These are phyloP conservation scores for Labeo calbasu DNA, from an alignment of 2,797 vertebrate genomes.

Conservation along the genomic window DNA sequence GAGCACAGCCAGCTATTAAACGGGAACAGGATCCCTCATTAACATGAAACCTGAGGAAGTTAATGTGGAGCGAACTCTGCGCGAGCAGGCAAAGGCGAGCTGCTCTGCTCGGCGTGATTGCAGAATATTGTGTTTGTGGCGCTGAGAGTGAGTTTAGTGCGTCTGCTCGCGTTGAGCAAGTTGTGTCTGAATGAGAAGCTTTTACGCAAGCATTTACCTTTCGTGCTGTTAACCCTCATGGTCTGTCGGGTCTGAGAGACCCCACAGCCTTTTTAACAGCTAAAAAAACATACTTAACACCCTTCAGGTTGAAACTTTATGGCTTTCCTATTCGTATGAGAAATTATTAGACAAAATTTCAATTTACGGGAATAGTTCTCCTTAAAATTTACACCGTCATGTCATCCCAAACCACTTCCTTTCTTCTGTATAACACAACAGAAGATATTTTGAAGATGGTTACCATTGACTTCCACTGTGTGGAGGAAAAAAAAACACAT, in stretches of 20 bases:
- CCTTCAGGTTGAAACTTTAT: neutral
- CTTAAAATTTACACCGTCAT: neutral
- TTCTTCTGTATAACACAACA: neutral
- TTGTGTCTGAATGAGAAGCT: neutral
- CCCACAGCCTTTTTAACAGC: neutral
- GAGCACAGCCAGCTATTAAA: conserved; percentile 63
- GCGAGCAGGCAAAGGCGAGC: conserved; percentile 55
- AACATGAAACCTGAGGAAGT: conserved; percentile 69
- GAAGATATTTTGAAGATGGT: neutral
- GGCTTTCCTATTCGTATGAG: neutral
- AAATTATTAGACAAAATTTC: neutral
- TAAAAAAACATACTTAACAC: neutral
- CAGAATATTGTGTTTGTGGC: conserved; percentile 48
- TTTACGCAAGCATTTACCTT: conserved; percentile 6
- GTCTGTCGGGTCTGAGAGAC: neutral
- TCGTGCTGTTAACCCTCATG: neutral
- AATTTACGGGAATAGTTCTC: neutral
- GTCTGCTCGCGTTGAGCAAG: neutral
- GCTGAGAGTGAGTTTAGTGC: conserved; percentile 16
- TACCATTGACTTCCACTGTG: neutral
- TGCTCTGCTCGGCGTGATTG: conserved; percentile 54
- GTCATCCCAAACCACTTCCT: neutral
- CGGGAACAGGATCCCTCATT: conserved; percentile 67
- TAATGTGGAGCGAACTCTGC: conserved; percentile 62
- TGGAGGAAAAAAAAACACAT: too few species aligned